A percentile compares a stretch with the other conserved stretches of the same genome.
phyloP scores from a whole-genome alignment of 2,113 vertebrate genomes.

The Pantherophis guttatus region DNA sequence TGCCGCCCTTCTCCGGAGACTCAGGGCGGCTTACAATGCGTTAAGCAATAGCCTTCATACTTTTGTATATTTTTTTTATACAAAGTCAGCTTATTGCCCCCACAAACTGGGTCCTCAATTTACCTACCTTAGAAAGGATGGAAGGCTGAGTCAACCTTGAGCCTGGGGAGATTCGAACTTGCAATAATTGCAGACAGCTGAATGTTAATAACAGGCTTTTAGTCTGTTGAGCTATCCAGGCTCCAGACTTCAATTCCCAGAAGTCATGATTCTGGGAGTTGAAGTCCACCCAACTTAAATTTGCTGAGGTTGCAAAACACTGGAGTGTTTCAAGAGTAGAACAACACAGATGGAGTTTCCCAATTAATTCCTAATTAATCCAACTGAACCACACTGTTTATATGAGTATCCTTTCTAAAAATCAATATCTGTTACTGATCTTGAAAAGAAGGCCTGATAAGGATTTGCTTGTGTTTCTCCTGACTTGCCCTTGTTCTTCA shows the following conservation, averaged over 20 bases:
- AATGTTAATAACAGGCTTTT: too few relatives aligned
- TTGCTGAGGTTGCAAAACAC: not conserved
- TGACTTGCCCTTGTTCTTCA: not conserved
- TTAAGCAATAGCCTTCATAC: too few relatives aligned
- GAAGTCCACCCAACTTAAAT: not conserved
- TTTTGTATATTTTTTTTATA: too few relatives aligned
- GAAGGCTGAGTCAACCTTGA: too few relatives aligned
- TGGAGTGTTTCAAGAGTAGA: not conserved
- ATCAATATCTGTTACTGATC: not conserved
- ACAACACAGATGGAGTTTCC: not conserved
- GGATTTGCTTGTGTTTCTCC: not conserved
- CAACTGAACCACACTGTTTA: not conserved
- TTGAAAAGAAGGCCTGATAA: not conserved
- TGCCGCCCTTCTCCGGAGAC: too few relatives aligned
- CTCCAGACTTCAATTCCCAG: not conserved
- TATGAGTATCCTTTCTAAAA: not conserved
- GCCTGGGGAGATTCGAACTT: too few relatives aligned
- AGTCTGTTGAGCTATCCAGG: too few relatives aligned
- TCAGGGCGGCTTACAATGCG: too few relatives aligned
- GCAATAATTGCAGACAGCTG: too few relatives aligned
- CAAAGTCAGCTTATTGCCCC: too few relatives aligned
- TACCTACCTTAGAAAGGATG: too few relatives aligned
- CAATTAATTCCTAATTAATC: not conserved
- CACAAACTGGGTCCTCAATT: too few relatives aligned
- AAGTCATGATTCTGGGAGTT: not conserved